Evolutionary conservation across 2,797 vertebrate species (phyloP).

Genomic region (Gymnoscopelus braueri): DNA sequence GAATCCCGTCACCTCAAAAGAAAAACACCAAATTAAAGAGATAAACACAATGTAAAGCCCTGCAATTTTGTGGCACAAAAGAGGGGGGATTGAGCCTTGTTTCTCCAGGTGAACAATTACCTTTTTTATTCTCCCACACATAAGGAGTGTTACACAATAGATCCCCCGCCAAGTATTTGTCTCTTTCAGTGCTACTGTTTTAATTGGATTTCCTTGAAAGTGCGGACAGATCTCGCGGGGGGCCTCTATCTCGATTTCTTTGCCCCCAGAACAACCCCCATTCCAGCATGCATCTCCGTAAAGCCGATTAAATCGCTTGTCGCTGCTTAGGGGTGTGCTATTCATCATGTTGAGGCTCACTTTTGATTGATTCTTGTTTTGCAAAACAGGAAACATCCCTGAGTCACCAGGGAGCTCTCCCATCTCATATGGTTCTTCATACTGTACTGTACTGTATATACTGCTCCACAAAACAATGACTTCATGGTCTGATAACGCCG

Average conservation of each 20-base stretch:
- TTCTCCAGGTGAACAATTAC: slow-evolving; percentile 60
- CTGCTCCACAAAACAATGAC: background rate
- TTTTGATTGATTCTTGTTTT: slow-evolving; percentile 53
- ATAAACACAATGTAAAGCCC: background rate
- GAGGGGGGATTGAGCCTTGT: slow-evolving; percentile 25
- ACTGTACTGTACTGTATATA: slow-evolving; percentile 4
- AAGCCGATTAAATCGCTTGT: slow-evolving; percentile 62
- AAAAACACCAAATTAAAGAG: slow-evolving; percentile 36
- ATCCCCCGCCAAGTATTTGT: slow-evolving; percentile 52
- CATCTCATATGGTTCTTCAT: background rate
- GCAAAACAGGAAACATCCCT: slow-evolving; percentile 28
- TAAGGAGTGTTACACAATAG: slow-evolving; percentile 52
- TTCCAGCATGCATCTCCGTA: slow-evolving; percentile 34
- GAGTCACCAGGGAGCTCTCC: slow-evolving; percentile 14
- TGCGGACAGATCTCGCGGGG: slow-evolving; percentile 68
- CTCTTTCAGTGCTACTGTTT: slow-evolving; percentile 57
- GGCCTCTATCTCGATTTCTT: slow-evolving; percentile 27
- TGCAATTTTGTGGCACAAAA: slow-evolving; percentile 45
- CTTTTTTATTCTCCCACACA: slow-evolving; percentile 34
- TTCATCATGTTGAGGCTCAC: slow-evolving; percentile 49
- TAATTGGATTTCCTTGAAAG: slow-evolving; percentile 78
- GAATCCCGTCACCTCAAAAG: slow-evolving; percentile 11
- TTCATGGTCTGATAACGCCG: background rate
- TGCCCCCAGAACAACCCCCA: slow-evolving; percentile 46
- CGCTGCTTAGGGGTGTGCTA: slow-evolving; percentile 42